Evolutionary conservation across 1,140 invertebrate species (phyloP).

Genomic region (Cydia pomonella): DNA sequence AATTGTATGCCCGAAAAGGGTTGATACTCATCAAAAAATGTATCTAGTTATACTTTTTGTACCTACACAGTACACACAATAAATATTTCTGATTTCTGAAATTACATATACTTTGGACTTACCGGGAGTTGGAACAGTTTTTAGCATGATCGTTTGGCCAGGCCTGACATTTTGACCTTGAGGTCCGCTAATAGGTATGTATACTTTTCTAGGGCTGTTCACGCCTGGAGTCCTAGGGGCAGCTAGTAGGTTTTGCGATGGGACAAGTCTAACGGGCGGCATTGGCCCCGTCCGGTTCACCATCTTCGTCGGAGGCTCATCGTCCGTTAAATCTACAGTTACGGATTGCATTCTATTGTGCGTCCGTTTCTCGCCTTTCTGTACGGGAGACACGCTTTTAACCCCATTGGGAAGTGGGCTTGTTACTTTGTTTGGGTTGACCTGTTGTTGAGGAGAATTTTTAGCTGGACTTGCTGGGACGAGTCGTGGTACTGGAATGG

Average conservation of each 20-base stretch:
- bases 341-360: constrained; percentile 45
- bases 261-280: constrained; percentile 59
- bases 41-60: no score
- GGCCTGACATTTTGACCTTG: constrained; percentile 55
- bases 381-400: constrained; percentile 43
- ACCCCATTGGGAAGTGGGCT: constrained; percentile 48
- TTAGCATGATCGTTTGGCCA: constrained; percentile 65
- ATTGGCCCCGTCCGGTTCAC: constrained; percentile 43
- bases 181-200: constrained; percentile 68
- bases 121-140: constrained; percentile 53
- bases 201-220: constrained; percentile 68
- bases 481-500: constrained; percentile 67
- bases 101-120: constrained; percentile 38
- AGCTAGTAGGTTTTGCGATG: constrained; percentile 58
- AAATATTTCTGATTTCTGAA: no score
- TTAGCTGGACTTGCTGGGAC: constrained; percentile 52
- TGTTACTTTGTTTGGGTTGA: constrained; percentile 38
- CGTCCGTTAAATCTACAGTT: constrained; percentile 78
- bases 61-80: no score
- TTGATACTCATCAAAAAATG: no score
- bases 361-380: constrained; percentile 64
- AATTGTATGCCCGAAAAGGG: no score
- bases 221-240: constrained; percentile 45
- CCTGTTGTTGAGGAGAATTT: constrained; percentile 42
- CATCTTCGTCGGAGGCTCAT: constrained; percentile 74